Conservation (phyloP, 2,113 vertebrate genomes). For the Solenodon paradoxus region DNA sequence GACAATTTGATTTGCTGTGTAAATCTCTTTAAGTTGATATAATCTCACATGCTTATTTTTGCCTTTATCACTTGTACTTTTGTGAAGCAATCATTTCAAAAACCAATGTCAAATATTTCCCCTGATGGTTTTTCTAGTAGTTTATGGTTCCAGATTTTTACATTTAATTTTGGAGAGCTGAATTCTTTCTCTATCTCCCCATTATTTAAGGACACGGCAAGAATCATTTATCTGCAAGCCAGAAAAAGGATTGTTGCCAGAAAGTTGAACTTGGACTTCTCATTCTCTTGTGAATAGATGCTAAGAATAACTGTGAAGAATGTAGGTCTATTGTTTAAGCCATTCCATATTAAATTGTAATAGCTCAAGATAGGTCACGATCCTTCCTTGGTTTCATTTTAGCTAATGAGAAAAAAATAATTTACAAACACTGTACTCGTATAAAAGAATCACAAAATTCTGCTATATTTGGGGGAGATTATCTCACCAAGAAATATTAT, state of each 20-base stretch:
- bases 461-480: background rate
- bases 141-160: too few species aligned
- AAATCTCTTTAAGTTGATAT: too few species aligned
- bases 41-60: too few species aligned
- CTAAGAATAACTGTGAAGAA: background rate
- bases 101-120: too few species aligned
- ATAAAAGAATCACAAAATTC: background rate
- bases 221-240: too few species aligned
- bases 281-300: background rate
- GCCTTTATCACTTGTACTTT: too few species aligned
- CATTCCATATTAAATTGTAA: background rate
- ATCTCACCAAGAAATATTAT: background rate
- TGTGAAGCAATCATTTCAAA: too few species aligned
- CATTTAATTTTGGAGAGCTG: too few species aligned
- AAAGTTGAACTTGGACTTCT: background rate
- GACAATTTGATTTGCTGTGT: too few species aligned
- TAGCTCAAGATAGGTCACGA: background rate
- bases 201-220: background rate
- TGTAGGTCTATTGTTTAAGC: background rate
- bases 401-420: background rate
- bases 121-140: too few species aligned
- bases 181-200: too few species aligned
- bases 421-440: background rate
- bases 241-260: too few species aligned
- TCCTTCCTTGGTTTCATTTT: background rate